phyloP scores from a whole-genome alignment of 2,888 invertebrate genomes.

The Perdita meconis region DNA sequence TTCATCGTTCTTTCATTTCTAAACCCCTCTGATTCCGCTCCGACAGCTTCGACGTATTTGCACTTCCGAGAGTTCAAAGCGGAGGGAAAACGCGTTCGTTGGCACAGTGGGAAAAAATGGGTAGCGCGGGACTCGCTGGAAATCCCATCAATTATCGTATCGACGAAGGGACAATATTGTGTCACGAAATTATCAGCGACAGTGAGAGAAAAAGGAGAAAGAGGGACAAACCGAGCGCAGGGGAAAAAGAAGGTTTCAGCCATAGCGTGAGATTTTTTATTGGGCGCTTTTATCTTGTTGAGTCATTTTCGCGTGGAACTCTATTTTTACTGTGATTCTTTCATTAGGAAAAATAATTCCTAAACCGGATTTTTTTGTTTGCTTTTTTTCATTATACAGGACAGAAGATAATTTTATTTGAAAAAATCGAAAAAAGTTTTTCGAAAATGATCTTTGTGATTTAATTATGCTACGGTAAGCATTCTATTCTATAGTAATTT shows the following conservation, averaged over 20 bases:
- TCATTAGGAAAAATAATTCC: too few relatives aligned
- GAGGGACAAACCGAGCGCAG: constrained; percentile 1
- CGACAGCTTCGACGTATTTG: constrained; percentile 6
- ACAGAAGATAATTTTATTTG: too few relatives aligned
- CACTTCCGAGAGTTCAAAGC: background rate
- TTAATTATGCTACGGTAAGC: too few relatives aligned
- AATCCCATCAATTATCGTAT: constrained; percentile 27
- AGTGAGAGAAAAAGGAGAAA: background rate
- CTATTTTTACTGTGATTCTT: too few relatives aligned
- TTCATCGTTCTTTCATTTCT: background rate
- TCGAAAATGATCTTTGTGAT: too few relatives aligned
- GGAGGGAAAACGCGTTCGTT: constrained; percentile 2
- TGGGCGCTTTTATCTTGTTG: background rate
- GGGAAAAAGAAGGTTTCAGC: background rate
- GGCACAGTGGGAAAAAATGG: constrained; percentile 7
- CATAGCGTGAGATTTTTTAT: constrained; percentile 7
- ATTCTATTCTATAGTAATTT: too few relatives aligned
- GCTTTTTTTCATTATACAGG: too few relatives aligned
- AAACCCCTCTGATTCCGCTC: background rate
- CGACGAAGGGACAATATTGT: constrained; percentile 19
- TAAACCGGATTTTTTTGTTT: too few relatives aligned
- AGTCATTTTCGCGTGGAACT: constrained; percentile 18
- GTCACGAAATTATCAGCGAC: constrained; percentile 12
- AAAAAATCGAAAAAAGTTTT: too few relatives aligned
- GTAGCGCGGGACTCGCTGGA: background rate